Evolutionary conservation across 2,113 vertebrate genomes (phyloP).

Genomic region (Ctenodactylus gundi): DNA sequence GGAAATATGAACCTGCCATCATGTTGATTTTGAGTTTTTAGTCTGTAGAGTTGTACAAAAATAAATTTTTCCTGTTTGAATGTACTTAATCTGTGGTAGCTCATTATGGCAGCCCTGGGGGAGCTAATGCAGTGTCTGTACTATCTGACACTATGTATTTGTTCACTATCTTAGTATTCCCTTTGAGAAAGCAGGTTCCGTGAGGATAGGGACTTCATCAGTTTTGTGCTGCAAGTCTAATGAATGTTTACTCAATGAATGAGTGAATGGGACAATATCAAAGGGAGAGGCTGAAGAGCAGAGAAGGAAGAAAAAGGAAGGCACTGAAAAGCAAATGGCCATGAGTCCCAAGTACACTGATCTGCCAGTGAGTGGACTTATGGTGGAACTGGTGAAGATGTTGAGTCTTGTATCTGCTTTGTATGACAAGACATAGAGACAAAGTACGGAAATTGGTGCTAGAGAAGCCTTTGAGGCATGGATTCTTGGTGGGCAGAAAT

Average conservation of each 20-base stretch:
- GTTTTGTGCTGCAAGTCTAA: background rate
- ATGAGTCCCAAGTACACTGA: background rate
- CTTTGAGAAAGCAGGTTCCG: background rate
- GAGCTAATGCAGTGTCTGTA: background rate
- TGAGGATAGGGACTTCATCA: background rate
- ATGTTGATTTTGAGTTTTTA: constrained; percentile 11
- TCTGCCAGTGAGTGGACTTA: constrained; percentile 1
- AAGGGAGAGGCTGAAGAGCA: background rate
- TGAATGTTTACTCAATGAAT: background rate
- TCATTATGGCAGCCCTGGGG: background rate
- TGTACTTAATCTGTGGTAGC: background rate
- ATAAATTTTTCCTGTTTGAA: constrained; percentile 14
- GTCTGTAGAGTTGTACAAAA: background rate
- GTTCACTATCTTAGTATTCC: background rate
- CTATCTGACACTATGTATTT: background rate
- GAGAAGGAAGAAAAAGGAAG: constrained; percentile 19
- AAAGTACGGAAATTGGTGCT: constrained; percentile 18
- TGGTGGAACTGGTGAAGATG: background rate
- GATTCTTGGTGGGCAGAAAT: background rate
- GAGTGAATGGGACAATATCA: background rate
- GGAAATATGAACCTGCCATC: background rate
- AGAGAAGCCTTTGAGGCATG: background rate
- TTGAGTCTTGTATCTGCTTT: background rate
- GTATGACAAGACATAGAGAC: constrained; percentile 28
- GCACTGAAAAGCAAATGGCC: background rate